Percentiles rank a stretch among this genome's conserved stretches.
Evolutionary conservation across 2,113 vertebrate genomes (phyloP).

Genomic region (Pterophyllum scalare): DNA sequence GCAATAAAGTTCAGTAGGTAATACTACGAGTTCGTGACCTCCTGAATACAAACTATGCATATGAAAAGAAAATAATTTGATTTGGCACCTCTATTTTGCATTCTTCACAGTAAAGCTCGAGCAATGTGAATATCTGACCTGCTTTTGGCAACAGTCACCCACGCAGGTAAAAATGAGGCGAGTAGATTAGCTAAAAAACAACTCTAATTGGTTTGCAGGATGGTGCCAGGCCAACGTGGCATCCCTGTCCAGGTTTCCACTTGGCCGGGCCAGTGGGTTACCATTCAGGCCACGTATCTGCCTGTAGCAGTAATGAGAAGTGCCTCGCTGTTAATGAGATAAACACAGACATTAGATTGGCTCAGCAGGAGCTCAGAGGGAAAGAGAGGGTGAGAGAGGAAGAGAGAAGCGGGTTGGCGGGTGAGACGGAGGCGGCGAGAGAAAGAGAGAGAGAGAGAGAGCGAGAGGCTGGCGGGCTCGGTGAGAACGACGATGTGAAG

Average conservation of each 20-base stretch:
- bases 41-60: background rate
- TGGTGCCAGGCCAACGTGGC: conserved; percentile 18
- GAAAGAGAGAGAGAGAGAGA: background rate
- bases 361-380: conserved; percentile 52
- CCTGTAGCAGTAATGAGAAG: conserved; percentile 64
- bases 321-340: conserved; percentile 75
- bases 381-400: conserved; percentile 21
- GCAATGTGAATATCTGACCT: background rate
- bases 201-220: conserved; percentile 56
- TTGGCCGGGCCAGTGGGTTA: conserved; percentile 50
- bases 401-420: conserved; percentile 16
- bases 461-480: background rate
- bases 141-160: conserved; percentile 16
- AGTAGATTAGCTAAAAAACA: conserved; percentile 35
- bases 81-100: background rate
- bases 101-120: background rate
- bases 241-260: conserved; percentile 40
- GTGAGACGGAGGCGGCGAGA: conserved; percentile 23
- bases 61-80: background rate
- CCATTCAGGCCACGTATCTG: conserved; percentile 70
- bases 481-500: conserved; percentile 1
- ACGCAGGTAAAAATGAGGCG: conserved; percentile 7
- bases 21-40: background rate
- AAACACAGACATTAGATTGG: conserved; percentile 78
- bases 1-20: background rate